Evolutionary conservation across 2,797 vertebrate genomes (phyloP).

Genomic region (Tragopan temminckii): DNA sequence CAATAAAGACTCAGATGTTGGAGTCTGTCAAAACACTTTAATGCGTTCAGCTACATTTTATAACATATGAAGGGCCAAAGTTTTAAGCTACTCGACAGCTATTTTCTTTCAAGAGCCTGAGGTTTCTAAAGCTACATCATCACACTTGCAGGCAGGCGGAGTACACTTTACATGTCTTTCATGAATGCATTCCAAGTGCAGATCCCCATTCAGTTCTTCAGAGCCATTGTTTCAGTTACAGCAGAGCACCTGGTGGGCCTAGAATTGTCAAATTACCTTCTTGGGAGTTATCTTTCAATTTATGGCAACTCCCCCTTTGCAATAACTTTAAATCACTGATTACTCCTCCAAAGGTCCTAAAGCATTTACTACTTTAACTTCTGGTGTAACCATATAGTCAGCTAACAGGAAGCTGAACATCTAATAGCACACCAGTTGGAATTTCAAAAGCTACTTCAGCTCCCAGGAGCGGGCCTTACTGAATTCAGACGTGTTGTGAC

Average conservation of each 20-base stretch:
- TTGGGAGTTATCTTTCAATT: background rate
- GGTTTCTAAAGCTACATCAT: background rate
- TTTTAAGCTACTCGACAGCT: background rate
- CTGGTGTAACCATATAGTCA: background rate
- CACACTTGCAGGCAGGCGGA: background rate
- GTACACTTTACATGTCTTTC: background rate
- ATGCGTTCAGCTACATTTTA: background rate
- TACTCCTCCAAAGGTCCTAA: background rate
- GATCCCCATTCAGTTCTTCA: background rate
- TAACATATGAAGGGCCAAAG: background rate
- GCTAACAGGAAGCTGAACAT: background rate
- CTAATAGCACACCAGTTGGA: background rate
- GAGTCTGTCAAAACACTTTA: background rate
- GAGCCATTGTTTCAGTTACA: background rate
- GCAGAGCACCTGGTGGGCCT: background rate
- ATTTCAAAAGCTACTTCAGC: background rate
- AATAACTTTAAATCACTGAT: background rate
- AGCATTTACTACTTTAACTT: background rate
- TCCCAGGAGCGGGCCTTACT: background rate
- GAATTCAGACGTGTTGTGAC: rapidly evolving
- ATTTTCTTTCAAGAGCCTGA: background rate
- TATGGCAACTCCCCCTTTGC: background rate
- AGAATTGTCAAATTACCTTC: background rate
- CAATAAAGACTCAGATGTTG: background rate
- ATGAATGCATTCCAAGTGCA: background rate